Evolutionary conservation across 2,113 vertebrate genomes (phyloP).

Genomic region (Entomyzon cyanotis): DNA sequence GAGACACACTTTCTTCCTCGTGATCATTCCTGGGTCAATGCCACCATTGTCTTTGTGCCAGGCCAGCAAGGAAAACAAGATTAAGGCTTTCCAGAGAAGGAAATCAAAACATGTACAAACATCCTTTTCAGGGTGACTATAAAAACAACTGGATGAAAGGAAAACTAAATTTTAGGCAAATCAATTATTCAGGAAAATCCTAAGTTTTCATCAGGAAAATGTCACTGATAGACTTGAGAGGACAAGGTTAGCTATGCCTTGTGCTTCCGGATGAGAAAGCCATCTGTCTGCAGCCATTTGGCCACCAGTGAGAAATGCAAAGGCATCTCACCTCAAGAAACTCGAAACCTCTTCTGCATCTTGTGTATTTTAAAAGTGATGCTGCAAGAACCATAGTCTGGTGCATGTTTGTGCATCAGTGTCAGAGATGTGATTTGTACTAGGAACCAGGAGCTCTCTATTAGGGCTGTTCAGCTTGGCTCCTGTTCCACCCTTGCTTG

Average conservation of each 20-base stretch:
- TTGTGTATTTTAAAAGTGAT: not conserved
- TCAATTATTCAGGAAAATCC: not conserved
- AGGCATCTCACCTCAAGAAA: not conserved
- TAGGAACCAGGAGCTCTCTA: not conserved
- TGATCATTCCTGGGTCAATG: not conserved
- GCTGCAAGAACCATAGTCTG: not conserved
- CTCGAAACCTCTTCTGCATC: not conserved
- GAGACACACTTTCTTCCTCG: not conserved
- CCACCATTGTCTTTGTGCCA: not conserved
- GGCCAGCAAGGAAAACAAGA: not conserved
- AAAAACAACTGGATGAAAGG: not conserved
- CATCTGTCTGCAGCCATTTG: not conserved
- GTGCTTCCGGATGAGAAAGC: not conserved
- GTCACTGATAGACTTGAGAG: not conserved
- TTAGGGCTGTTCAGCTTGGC: not conserved
- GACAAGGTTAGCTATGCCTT: not conserved
- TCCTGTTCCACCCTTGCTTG: not conserved
- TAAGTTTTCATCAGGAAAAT: not conserved
- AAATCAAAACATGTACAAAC: not conserved
- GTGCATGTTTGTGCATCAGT: not conserved
- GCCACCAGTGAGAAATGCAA: not conserved
- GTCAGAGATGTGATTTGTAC: not conserved
- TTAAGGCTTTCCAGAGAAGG: not conserved
- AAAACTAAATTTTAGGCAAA: not conserved
- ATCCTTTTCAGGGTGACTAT: not conserved